phyloP scores from a whole-genome alignment of 2,113 vertebrate genomes.

The Connochaetes taurinus region DNA sequence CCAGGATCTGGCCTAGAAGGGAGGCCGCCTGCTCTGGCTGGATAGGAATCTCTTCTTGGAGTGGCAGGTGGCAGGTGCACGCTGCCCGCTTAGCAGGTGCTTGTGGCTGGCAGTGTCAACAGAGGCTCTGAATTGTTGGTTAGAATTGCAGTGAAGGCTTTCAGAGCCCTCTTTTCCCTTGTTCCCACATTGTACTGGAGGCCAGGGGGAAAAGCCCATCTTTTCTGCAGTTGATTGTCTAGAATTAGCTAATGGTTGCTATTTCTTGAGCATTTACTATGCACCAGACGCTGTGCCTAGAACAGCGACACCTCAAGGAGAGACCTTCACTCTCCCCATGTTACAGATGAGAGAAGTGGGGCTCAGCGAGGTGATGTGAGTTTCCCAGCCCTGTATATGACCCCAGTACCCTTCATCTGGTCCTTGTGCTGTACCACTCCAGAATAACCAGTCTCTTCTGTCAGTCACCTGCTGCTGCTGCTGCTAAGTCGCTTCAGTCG shows the following conservation, averaged over 20 bases:
- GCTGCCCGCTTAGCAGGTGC: slow-evolving; percentile 10
- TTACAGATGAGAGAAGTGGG: background rate
- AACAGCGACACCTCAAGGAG: background rate
- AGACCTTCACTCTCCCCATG: no score
- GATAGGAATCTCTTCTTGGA: background rate
- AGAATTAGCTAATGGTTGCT: background rate
- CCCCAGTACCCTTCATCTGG: background rate
- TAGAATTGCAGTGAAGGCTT: background rate
- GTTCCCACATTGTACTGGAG: accelerated
- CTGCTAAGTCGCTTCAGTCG: no score
- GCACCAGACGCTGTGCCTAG: background rate
- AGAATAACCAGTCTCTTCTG: background rate
- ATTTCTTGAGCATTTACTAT: background rate
- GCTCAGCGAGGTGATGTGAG: background rate
- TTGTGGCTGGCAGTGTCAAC: background rate
- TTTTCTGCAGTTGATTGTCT: background rate
- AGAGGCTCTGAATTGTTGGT: background rate
- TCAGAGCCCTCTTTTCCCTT: background rate
- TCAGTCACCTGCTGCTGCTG: background rate
- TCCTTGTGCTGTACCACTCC: background rate
- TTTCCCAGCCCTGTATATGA: background rate
- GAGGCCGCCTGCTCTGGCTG: slow-evolving; percentile 21
- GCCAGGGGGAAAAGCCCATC: background rate
- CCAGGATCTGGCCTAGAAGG: slow-evolving; percentile 34
- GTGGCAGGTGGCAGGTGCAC: slow-evolving; percentile 40